Percentiles rank a stretch among this genome's conserved stretches.
phyloP scores from a whole-genome alignment of 1,140 invertebrate species.

The Leptoteleia sp. region DNA sequence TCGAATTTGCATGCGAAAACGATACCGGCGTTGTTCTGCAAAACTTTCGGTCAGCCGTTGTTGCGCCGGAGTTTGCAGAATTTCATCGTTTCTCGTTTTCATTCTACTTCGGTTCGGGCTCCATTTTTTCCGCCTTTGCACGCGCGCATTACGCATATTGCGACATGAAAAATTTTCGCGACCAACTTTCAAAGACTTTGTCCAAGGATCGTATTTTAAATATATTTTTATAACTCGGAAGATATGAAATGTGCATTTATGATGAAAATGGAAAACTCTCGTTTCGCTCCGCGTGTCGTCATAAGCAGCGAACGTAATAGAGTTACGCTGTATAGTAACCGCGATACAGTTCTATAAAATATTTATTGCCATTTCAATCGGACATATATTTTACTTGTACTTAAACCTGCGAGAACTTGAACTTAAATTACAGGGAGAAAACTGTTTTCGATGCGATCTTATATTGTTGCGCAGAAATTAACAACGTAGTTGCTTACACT shows the following conservation, averaged over 20 bases:
- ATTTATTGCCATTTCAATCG: no score
- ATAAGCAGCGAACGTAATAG: conserved; percentile 4
- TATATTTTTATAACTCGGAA: conserved; percentile 39
- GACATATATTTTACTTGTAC: no score
- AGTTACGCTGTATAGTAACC: background rate
- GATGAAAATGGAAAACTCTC: conserved; percentile 33
- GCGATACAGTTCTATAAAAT: conserved; percentile 2
- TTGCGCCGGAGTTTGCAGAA: conserved; percentile 44
- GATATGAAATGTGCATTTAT: conserved; percentile 31
- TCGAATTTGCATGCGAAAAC: no score
- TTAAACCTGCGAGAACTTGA: no score
- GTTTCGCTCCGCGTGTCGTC: background rate
- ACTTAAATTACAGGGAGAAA: no score
- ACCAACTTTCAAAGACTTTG: conserved; percentile 37
- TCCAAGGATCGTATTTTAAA: conserved; percentile 24
- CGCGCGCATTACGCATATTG: conserved; percentile 56
- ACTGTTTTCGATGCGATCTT: no score
- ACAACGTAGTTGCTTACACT: no score
- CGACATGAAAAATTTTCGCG: conserved; percentile 32
- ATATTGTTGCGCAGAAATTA: no score
- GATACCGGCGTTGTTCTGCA: conserved; percentile 65
- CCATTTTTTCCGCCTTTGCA: conserved; percentile 48
- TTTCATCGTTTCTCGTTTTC: conserved; percentile 56
- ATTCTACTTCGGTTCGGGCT: conserved; percentile 23
- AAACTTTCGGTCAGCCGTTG: conserved; percentile 63